Evolutionary conservation across 1,140 invertebrate genomes (phyloP).

Genomic region (Ceratitis capitata): DNA sequence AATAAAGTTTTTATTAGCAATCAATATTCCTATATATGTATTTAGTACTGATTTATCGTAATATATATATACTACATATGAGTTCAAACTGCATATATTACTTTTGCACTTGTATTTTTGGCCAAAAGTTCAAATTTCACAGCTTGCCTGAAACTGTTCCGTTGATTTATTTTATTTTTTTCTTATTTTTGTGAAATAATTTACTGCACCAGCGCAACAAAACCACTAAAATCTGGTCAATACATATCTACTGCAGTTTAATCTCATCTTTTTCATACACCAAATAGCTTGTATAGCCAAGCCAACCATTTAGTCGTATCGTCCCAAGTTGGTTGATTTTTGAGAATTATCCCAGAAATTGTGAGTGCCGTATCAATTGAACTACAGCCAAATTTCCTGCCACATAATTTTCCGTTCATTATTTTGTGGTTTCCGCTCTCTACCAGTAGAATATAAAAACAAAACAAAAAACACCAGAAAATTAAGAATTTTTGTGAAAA

Average conservation of each 20-base stretch:
- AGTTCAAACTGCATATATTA: background rate
- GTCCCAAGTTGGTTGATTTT: background rate
- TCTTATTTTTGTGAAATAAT: background rate
- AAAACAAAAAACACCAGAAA: background rate
- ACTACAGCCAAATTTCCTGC: slow-evolving; percentile 45
- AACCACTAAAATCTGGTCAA: background rate
- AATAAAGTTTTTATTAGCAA: no score
- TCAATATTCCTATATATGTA: no score
- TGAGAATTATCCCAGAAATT: background rate
- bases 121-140: background rate
- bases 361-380: slow-evolving; percentile 38
- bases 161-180: background rate
- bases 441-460: background rate
- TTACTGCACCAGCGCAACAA: background rate
- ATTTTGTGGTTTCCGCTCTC: slow-evolving; percentile 44
- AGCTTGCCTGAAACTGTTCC: slow-evolving; percentile 1
- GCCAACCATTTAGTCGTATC: background rate
- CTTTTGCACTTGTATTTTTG: background rate
- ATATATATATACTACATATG: no score
- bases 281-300: background rate
- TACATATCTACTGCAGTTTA: background rate
- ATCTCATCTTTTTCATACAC: background rate
- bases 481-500: background rate
- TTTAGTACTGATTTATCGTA: no score
- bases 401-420: slow-evolving; percentile 46